Evolutionary conservation across 53 echinoderm and acorn worm species (phyloP), one percentile per base, ranked within the genome.

Genomic region (Holothuria scabra): DNA sequence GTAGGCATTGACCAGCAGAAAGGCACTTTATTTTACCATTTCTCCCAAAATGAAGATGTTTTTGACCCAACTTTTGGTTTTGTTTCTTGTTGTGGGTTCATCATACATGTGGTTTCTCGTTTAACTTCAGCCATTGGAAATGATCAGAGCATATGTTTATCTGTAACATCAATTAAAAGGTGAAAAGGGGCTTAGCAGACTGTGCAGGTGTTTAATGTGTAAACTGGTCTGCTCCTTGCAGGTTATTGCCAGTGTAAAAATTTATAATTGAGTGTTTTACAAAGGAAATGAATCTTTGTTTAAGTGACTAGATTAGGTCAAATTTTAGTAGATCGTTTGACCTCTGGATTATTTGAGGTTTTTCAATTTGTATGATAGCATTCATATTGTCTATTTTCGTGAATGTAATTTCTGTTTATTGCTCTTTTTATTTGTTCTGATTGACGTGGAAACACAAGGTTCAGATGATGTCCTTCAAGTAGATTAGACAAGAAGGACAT

Each of bases 151-250:
- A 72, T 72, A 49, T 46, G 46, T 72, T 44, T 48, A 72, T 72
- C 72, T 72, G 72, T 23, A 72, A 72, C 72, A 72, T 72, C 72
- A 72, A 72, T 72, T 72, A 72, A 72, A 72, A 72, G 72, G 72
- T 72, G 44, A 41, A 72, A 11, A 46, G 72, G 72, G 46, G 72
- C 72, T 72, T 72, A 41, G 24, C 26, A 44, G 46, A 41, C 48
- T 72, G 24, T 72, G 72, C 72, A 72, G 72, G 72, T 72, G 72
- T 72, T 72, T 52, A 52, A 18, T 48, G 37, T 24, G 48, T 46
- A 72, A 44, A 72, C 72, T 44, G 19, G 44, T 72, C 28, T 25
- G 37, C 12, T 41, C 16, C 1, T 20, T 11, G 25, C 26, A 44
- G 48, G 24, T 19, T 41, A 10, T 44, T 32, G 34, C 72, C 35